Conservation (phyloP, 2,797 vertebrate genomes). For the Melanotaenia nigrans region DNA sequence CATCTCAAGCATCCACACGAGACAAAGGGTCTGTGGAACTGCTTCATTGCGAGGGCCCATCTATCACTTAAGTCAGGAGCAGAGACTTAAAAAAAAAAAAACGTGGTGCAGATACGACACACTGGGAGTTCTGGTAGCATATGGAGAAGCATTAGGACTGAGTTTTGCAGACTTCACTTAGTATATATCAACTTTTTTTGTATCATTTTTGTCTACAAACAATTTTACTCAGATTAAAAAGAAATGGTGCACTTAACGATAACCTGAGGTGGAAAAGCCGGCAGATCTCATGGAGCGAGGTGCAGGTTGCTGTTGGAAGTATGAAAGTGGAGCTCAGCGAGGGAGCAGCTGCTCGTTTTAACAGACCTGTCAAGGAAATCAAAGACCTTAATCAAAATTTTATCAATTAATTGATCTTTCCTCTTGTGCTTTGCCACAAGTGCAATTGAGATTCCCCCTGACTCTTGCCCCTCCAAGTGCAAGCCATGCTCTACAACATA, state of each 20-base stretch:
- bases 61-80: slow-evolving; percentile 67
- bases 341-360: slow-evolving; percentile 57
- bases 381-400: slow-evolving; percentile 74
- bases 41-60: slow-evolving; percentile 59
- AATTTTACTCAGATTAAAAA: neutral
- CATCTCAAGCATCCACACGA: slow-evolving; percentile 73
- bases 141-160: neutral
- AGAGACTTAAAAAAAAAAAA: slow-evolving; percentile 32
- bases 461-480: slow-evolving; percentile 58
- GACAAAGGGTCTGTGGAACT: slow-evolving; percentile 62
- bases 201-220: neutral
- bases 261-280: slow-evolving; percentile 14
- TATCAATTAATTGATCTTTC: slow-evolving; percentile 79
- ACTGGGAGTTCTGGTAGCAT: slow-evolving; percentile 18
- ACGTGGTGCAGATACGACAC: slow-evolving; percentile 30
- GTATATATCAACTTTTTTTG: neutral
- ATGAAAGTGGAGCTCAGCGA: slow-evolving; percentile 20
- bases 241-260: neutral
- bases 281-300: slow-evolving; percentile 20
- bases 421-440: slow-evolving; percentile 69
- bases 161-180: neutral
- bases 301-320: slow-evolving; percentile 39
- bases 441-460: slow-evolving; percentile 58
- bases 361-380: slow-evolving; percentile 76
- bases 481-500: slow-evolving; percentile 70